Base-by-base conservation (phyloP, 2,797 vertebrate genomes). In the Mastacembelus armatus region DNA sequence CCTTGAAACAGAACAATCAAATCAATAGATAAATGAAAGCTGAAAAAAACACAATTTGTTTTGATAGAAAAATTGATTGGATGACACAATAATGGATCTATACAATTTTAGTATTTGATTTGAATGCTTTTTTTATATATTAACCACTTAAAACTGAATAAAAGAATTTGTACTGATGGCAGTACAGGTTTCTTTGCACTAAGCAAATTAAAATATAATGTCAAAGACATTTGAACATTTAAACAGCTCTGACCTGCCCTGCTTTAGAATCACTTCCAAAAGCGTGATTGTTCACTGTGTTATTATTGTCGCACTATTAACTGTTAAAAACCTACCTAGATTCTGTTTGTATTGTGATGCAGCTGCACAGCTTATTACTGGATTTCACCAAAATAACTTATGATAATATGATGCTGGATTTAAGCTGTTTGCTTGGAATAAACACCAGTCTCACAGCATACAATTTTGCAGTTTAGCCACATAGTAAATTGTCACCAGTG, bases 1-100 rank as follows among this genome's bases (percentile, higher is more conserved):
- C 71, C 74, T 78, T 58, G 38, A 50, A 61, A 73, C 12, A 63
- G 66, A 79, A 86, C 84, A 89, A 91, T 90, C 83, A 83, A 83
- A 71, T n/a, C 51, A 64, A 64, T 19, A 52, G 27, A 67, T n/a
- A 10, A 68, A 70, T 19, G 27, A 21, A 27, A 59, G 65, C n/a
- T n/a, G n/a, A n/a, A 30, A 16, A 66, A 76, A 43, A 73, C 43
- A 21, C 47, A 33, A 50, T 47, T 35, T 63, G 58, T 79, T 73
- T 88, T 58, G 19, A 79, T 71, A 77, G 58, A 62, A 48, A 56
- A 70, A 76, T 62, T 9, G 14, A 68, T 79, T 64, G 77, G 71
- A 74, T 78, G 54, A 71, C 44, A 74, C 18, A 21, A n/a, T 62
- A 33, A 68, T 51, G 49, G 26, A 73, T 52, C 38, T 70, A 59